phyloP scores from a whole-genome alignment of 2,113 vertebrate species.

The Petroica traversi region DNA sequence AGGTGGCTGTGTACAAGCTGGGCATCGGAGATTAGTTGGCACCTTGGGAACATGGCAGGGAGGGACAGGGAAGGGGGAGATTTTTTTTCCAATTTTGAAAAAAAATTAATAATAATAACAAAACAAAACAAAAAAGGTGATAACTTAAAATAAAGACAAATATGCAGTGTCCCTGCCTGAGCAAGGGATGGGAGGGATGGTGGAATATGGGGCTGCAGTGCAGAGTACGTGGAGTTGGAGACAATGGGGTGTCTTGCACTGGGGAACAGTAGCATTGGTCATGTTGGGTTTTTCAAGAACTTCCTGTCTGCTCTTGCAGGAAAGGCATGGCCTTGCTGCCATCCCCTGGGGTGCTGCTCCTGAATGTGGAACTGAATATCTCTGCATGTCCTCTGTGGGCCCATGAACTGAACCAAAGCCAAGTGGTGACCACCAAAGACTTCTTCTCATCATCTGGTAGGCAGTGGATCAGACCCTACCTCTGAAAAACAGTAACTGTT shows the following conservation, averaged over 20 bases:
- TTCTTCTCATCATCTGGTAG: not conserved
- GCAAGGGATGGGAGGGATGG: not conserved
- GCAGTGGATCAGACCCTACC: not conserved
- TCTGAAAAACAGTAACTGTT: not conserved
- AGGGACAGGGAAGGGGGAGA: conserved; percentile 40
- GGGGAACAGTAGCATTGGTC: not conserved
- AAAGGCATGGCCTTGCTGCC: rapidly evolving
- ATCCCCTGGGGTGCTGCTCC: not conserved
- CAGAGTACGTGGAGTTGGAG: not conserved
- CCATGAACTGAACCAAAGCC: not conserved
- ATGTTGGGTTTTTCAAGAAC: not conserved
- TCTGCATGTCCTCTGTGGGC: not conserved
- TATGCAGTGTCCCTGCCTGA: not conserved
- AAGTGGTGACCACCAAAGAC: not conserved
- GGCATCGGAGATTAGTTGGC: conserved; percentile 87
- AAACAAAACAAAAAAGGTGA: not conserved
- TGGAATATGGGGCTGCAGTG: not conserved
- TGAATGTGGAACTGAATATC: not conserved
- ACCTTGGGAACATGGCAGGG: conserved; percentile 83
- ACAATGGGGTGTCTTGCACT: rapidly evolving
- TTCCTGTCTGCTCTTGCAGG: not conserved
- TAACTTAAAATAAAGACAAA: conserved; percentile 35
- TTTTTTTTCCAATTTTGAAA: not conserved
- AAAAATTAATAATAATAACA: not conserved
- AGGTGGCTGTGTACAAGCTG: conserved; percentile 86